Conservation (phyloP, 2,888 invertebrate genomes). For the Icerya purchasi region DNA sequence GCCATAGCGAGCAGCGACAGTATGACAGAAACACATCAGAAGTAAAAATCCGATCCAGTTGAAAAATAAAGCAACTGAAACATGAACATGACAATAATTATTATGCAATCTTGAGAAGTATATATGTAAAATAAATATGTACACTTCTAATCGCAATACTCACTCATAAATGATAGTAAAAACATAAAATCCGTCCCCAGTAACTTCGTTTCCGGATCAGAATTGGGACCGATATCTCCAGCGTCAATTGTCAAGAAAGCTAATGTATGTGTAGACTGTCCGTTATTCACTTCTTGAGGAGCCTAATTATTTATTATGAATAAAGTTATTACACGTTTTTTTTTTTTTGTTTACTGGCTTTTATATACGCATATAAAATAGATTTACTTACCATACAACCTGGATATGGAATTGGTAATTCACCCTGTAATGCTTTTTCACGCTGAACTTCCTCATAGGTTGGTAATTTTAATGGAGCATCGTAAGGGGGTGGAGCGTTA, state of each 20-base stretch:
- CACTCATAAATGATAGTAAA: conserved; percentile 72
- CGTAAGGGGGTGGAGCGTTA: conserved; percentile 72
- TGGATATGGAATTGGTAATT: conserved; percentile 21
- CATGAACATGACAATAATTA: conserved; percentile 13
- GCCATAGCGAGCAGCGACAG: conserved; percentile 79
- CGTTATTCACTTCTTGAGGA: too few relatives aligned
- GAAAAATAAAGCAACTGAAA: conserved; percentile 74
- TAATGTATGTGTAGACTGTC: conserved; percentile 30
- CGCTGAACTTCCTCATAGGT: conserved; percentile 82
- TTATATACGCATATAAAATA: too few relatives aligned
- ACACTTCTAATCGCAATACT: conserved; percentile 22
- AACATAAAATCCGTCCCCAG: conserved; percentile 87
- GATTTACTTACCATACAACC: too few relatives aligned
- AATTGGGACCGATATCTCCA: conserved; percentile 26
- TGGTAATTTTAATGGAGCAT: conserved; percentile 55
- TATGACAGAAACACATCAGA: conserved; percentile 82
- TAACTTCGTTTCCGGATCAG: conserved; percentile 49
- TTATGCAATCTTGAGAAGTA: not conserved
- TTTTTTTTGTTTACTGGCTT: too few relatives aligned
- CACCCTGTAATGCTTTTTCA: conserved; percentile 57
- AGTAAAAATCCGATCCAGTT: conserved; percentile 89
- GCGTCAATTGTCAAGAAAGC: conserved; percentile 58
- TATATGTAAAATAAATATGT: conserved; percentile 29
- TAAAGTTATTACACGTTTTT: too few relatives aligned
- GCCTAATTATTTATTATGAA: too few relatives aligned